Base-by-base conservation (phyloP, 2,888 invertebrate genomes). In the Escarpia spicata region DNA sequence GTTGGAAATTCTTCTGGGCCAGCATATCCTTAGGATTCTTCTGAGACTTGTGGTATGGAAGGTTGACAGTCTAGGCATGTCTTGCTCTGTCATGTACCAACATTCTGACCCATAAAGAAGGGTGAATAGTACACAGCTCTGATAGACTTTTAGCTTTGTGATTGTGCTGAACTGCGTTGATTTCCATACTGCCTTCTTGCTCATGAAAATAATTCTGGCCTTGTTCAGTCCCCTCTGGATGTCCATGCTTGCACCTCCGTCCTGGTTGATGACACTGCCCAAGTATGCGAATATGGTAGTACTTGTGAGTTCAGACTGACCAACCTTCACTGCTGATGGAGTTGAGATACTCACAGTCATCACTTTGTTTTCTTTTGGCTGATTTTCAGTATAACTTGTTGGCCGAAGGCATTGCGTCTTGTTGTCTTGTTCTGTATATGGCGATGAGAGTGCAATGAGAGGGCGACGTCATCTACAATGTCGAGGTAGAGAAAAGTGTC, bases 331-430 rank as follows among this genome's bases (percentile, higher is more conserved):
- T 37, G 37, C 37, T 37, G 37, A 37, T 37, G 37, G 37, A 37
- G 37, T 37, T 37, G 37, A 37, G 37, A 37, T 37, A 37, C 37
- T 37, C 37, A 37, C 37, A 1, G 37, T 37, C 37, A 37, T 37
- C 37, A 37, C 37, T 37, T 91, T 92, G 92, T 92, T 90, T 9
- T 90, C 92, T 91, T 93, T 90, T 9, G 92, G 92, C 44, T 93
- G 26, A 92, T 93, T 43, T 90, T 52, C 12, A 92, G 92, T 9
- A 91, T 92, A 26, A 92, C 58, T 19, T 91, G 44, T 90, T 91
- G 90, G 43, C 91, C n/a, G 90, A 75, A 91, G n/a, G 75, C 44
- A 31, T 92, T 19, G 6, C 10, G 43, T 0, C 60, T 26, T 45
- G 31, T 92, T n/a, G 31, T 92, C 45, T 52, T 92, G 31, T 89